These are phyloP conservation scores for Noctua fimbriata DNA, from an alignment of 2,888 invertebrate species.

Conservation along the genomic window DNA sequence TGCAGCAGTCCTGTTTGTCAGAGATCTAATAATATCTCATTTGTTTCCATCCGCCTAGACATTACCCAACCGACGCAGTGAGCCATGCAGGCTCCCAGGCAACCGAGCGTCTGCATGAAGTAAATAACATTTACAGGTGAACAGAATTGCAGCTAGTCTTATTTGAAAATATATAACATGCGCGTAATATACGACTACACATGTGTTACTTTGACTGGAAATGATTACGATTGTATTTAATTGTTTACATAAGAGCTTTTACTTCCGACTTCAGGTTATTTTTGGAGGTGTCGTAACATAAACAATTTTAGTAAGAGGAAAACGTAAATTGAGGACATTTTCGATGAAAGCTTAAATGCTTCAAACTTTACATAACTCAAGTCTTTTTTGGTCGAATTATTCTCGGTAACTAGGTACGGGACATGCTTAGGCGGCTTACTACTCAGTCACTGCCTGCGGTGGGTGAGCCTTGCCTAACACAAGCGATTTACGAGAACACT, in stretches of 20 bases:
- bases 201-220: conserved; percentile 7
- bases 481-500: conserved; percentile 35
- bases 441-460: conserved; percentile 22
- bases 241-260: conserved; percentile 25
- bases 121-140: conserved; percentile 35
- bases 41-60: conserved; percentile 47
- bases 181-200: neutral
- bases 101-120: conserved; percentile 9
- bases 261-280: conserved; percentile 15
- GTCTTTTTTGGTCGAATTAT: neutral
- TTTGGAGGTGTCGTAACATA: conserved; percentile 21
- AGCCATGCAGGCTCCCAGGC: conserved; percentile 5
- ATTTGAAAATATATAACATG: neutral
- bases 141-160: conserved; percentile 24
- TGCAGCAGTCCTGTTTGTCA: conserved; percentile 12
- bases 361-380: conserved; percentile 3
- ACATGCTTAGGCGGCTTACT: conserved; percentile 1
- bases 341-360: neutral
- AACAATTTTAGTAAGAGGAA: neutral
- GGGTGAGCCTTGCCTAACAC: conserved; percentile 24
- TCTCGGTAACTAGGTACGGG: conserved; percentile 4
- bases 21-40: conserved; percentile 49
- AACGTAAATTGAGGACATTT: conserved; percentile 5
- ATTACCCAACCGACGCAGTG: conserved; percentile 14
- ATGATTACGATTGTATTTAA: conserved; percentile 10